Conservation (phyloP, 53 echinoderm and acorn worm species). For the Actinopyga echinites region DNA sequence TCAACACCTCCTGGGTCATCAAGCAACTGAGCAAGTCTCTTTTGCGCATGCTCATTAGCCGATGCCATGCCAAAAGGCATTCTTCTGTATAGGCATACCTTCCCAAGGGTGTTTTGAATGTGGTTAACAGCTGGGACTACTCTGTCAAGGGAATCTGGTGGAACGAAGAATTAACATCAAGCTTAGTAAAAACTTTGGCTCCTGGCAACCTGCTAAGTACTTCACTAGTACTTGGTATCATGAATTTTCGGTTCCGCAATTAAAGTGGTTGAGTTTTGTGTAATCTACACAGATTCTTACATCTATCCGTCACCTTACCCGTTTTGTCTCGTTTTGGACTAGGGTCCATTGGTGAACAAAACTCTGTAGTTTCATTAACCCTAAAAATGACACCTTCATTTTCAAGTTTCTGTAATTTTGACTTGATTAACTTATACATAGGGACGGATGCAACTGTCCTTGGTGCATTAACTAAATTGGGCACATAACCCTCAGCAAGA, state of each 20-base stretch:
- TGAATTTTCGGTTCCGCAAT: slow-evolving; percentile 31
- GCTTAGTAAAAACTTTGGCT: slow-evolving; percentile 56
- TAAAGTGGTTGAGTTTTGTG: slow-evolving; percentile 56
- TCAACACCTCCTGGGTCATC: slow-evolving; percentile 41
- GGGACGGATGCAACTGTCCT: too few relatives aligned
- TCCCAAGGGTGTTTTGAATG: too few relatives aligned
- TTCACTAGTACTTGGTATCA: too few relatives aligned
- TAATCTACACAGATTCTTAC: too few relatives aligned
- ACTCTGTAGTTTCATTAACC: slow-evolving; percentile 54
- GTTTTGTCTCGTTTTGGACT: slow-evolving; percentile 56
- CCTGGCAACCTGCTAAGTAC: slow-evolving; percentile 49
- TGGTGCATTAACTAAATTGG: too few relatives aligned
- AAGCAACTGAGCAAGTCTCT: too few relatives aligned
- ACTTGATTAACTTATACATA: too few relatives aligned
- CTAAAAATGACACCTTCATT: slow-evolving; percentile 60
- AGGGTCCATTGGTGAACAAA: slow-evolving; percentile 62
- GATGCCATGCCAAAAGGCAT: slow-evolving; percentile 65
- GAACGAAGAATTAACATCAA: slow-evolving; percentile 63
- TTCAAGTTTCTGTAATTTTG: too few relatives aligned
- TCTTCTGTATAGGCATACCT: slow-evolving; percentile 53
- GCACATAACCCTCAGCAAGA: slow-evolving; percentile 40
- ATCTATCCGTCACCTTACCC: background rate
- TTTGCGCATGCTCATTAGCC: slow-evolving; percentile 48
- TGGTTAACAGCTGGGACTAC: slow-evolving; percentile 41
- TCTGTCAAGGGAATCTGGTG: too few relatives aligned